Evolutionary conservation across 2,113 vertebrate genomes (phyloP).

Genomic region (Vulpes lagopus): DNA sequence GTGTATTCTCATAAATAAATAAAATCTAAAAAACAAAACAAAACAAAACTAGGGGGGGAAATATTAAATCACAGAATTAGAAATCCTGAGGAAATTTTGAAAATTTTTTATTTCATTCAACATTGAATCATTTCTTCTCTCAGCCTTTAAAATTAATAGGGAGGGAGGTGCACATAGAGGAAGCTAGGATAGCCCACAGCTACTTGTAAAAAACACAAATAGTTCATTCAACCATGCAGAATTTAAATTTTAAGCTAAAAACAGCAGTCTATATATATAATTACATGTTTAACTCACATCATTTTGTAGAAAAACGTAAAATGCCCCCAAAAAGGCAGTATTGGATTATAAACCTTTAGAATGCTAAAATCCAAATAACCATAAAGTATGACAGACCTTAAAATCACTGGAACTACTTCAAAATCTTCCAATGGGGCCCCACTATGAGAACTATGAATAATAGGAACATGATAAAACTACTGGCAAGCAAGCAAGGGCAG

Average conservation of each 20-base stretch:
- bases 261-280: not conserved
- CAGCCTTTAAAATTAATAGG: slow-evolving; percentile 25
- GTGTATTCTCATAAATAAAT: too few relatives aligned
- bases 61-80: slow-evolving; percentile 4
- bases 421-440: not conserved
- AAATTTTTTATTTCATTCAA: slow-evolving; percentile 11
- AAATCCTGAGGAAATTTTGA: not conserved
- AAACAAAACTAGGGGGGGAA: not conserved
- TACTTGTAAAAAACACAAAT: slow-evolving; percentile 5
- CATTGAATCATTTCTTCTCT: not conserved
- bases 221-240: not conserved
- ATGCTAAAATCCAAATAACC: slow-evolving; percentile 9
- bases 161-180: not conserved
- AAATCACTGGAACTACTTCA: slow-evolving; percentile 3
- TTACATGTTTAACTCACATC: slow-evolving; percentile 8
- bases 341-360: slow-evolving; percentile 28
- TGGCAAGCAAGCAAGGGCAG: not conserved
- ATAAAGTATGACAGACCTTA: not conserved
- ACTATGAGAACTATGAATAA: slow-evolving; percentile 17
- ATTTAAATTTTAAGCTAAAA: slow-evolving; percentile 61
- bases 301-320: slow-evolving; percentile 35
- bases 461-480: not conserved
- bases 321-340: not conserved
- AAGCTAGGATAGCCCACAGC: not conserved
- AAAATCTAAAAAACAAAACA: too few relatives aligned